Conservation (phyloP, 2,113 vertebrate species). For the Gavialis gangeticus region DNA sequence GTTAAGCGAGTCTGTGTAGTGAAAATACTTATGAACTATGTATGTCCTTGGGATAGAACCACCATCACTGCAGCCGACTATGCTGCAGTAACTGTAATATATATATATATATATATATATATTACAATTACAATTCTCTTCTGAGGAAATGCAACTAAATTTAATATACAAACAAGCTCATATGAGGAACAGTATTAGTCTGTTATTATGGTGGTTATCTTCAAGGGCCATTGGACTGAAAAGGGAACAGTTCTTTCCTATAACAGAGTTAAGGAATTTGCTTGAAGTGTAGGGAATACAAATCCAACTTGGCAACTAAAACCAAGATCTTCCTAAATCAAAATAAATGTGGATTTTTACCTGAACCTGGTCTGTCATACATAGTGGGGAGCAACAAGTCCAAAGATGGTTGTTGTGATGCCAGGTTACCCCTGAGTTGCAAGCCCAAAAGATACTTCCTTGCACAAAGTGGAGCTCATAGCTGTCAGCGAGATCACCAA, state of each 20-base stretch:
- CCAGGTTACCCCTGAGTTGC: too few relatives aligned
- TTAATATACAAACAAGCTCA: background rate
- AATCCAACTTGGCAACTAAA: background rate
- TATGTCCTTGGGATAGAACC: background rate
- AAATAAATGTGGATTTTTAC: background rate
- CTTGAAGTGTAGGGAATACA: background rate
- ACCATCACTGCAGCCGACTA: background rate
- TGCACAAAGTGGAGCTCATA: too few relatives aligned
- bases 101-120: too few relatives aligned
- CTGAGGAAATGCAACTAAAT: background rate
- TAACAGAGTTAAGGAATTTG: background rate
- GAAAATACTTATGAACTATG: background rate
- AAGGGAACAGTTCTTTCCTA: background rate
- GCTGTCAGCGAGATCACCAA: too few relatives aligned
- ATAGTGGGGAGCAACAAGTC: background rate
- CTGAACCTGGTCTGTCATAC: background rate
- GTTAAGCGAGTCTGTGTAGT: conserved; percentile 8
- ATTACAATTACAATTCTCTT: background rate
- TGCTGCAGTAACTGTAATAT: too few relatives aligned
- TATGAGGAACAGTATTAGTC: background rate
- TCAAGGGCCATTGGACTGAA: background rate
- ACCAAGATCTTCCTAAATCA: background rate
- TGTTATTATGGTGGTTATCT: background rate
- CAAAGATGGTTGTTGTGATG: too few relatives aligned
- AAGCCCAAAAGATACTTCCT: too few relatives aligned